Base-by-base conservation (phyloP, 2,888 invertebrate species). In the Panzeria rudis region DNA sequence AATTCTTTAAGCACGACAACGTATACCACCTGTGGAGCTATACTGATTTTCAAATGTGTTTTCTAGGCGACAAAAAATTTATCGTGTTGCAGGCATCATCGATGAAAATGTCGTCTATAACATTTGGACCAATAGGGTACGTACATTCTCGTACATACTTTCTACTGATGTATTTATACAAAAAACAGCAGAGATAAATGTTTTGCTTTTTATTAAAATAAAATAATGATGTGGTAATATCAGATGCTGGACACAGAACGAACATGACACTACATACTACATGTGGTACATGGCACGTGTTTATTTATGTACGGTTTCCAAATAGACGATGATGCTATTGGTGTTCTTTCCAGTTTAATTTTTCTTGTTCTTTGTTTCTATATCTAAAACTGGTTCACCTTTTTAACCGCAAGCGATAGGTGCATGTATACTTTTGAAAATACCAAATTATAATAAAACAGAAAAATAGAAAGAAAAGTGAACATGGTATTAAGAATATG, bases 221-320 rank as follows among this genome's bases (percentile, higher is more conserved):
- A 78, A 83, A 68, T 83, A 83, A 83, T 83, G 83, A 83, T 83
- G 83, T 66, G 83, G 83, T 78, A 17, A 59, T 32, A 17, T 44
- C 29, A 38, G 50, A 56, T 59, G 44, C 68, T 52, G 80, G 66
- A 66, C 66, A 59, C 17, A 7, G n/a, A 73, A 20, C 15, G 66
- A 15, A 81, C 68, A 81, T 32, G 59, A 41, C 44, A 23, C 9
- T 17, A 1, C 15, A 76, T 11, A 17, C 68, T 20, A 17, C 68
- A 17, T 25, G 41, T 52, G n/a, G 7, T 29, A 52, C 23, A 15
- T 11, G 1, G 41, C 15, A 73, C 29, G 50, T 73, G 50, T 35
- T 32, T 68, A 52, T 61, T 75, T 41, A 68, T 52, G 35, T 76
- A 54, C 23, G 75, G 75, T 61, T 81, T 81, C 54, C 11, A 69